Evolutionary conservation across 2,888 invertebrate genomes (phyloP).

Genomic region (Coecobrya sp.): DNA sequence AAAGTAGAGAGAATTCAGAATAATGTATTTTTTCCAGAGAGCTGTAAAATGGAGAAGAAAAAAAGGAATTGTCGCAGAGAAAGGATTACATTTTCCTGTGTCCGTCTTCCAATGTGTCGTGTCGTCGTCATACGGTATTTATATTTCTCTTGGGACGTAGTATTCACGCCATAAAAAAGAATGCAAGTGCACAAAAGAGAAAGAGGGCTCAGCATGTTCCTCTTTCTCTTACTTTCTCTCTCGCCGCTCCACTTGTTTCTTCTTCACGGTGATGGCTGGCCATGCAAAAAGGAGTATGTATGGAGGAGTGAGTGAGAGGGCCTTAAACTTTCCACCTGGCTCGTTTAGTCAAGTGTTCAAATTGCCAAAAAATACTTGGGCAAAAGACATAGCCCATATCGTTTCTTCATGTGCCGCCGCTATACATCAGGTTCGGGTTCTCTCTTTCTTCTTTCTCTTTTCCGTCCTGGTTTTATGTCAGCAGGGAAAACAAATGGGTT

Average conservation of each 20-base stretch:
- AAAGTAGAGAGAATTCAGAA: not conserved
- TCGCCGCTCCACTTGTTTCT: not conserved
- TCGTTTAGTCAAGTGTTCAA: constrained; percentile 18
- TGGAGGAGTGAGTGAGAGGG: not conserved
- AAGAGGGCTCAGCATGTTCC: not conserved
- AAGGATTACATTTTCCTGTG: not conserved
- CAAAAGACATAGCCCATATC: not conserved
- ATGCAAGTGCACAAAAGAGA: not conserved
- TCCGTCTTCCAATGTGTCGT: not conserved
- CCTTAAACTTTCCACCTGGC: constrained; percentile 13
- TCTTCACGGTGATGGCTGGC: not conserved
- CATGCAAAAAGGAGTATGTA: not conserved
- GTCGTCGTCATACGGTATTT: constrained; percentile 28
- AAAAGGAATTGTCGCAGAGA: not conserved
- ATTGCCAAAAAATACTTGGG: not conserved
- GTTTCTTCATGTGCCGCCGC: no score
- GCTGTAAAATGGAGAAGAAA: not conserved
- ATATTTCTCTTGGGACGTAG: not conserved
- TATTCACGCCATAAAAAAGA: constrained; percentile 7
- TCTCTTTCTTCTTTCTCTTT: no score
- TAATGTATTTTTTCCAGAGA: not conserved
- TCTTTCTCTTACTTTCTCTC: not conserved
- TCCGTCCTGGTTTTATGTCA: not conserved
- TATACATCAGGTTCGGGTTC: no score
- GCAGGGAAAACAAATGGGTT: not conserved